Evolutionary conservation across 2,888 invertebrate genomes (phyloP).

Genomic region (Acanthosepion pharaonis): DNA sequence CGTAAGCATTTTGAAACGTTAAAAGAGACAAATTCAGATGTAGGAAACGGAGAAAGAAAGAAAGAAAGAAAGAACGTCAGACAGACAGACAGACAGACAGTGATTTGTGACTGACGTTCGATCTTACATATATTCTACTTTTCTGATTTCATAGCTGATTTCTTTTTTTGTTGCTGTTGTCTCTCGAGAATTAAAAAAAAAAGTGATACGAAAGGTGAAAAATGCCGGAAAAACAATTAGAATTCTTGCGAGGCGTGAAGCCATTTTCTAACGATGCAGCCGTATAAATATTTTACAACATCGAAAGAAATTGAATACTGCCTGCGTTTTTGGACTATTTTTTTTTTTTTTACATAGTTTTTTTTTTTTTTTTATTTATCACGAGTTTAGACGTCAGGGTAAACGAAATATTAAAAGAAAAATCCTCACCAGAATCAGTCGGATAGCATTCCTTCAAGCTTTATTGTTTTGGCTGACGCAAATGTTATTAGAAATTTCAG

Average conservation of each 20-base stretch:
- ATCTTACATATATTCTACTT: neutral
- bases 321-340: neutral
- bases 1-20: too few relatives aligned
- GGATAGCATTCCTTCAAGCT: neutral
- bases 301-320: neutral
- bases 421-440: neutral
- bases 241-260: conserved; percentile 1
- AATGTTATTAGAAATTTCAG: neutral
- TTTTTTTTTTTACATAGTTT: neutral
- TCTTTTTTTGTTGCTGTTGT: too few relatives aligned
- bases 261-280: neutral
- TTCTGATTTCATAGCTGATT: neutral
- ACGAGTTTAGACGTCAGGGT: neutral
- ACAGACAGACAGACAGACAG: neutral
- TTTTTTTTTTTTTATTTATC: neutral
- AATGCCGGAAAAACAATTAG: neutral
- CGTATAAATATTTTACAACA: neutral
- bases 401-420: neutral
- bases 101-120: neutral
- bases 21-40: too few relatives aligned
- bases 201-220: neutral
- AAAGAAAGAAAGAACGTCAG: neutral
- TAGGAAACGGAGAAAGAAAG: too few relatives aligned
- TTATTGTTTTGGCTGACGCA: neutral
- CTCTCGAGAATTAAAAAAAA: neutral